Evolutionary conservation across 2,888 invertebrate genomes (phyloP), one percentile per base, ranked within the genome.

Genomic region (Drosophila prostipennis): DNA sequence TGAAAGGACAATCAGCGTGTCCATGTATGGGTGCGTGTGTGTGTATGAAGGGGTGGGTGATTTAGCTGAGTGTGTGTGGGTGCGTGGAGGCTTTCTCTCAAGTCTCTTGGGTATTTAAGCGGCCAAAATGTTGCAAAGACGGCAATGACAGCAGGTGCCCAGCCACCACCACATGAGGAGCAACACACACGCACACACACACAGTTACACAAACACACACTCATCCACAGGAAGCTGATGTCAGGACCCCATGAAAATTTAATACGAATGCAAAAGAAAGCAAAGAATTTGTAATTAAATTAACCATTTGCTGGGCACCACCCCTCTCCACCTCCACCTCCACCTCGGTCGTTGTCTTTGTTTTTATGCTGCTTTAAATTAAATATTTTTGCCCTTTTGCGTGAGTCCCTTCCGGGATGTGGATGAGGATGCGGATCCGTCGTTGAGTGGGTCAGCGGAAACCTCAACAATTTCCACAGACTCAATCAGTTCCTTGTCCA

Each of bases 221-320:
- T 13, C 26, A 14, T 40, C 26, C 36, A 8, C 46, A 19, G 42
- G 43, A 16, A 16, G 32, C 46, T 32, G 46, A 48, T 52, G 55
- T 48, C 40, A 40, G 49, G 49, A 51, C 32, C 69, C 14, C 67
- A 85, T 83, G 72, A 88, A 85, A 78, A 72, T 88, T 80, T 82
- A 72, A 86, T 88, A 79, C 75, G 74, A 82, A 72, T 75, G 53
- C 61, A 40, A 68, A 73, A 77, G 82, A 76, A 79, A 87, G 80
- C 79, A 75, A 86, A 80, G 79, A 88, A 83, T 85, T 86, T 76
- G 83, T 88, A 86, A 85, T 85, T 85, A 79, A 85, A 85, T 85
- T 80, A 85, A 83, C 60, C 75, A 86, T 79, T 88, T 84, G 69
- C 59, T n/a, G 55, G 55, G 13, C 13, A 16, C 6, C 11, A 11